These are phyloP conservation scores for Myzus persicae DNA, from an alignment of 1,140 invertebrate species.

Conservation along the genomic window DNA sequence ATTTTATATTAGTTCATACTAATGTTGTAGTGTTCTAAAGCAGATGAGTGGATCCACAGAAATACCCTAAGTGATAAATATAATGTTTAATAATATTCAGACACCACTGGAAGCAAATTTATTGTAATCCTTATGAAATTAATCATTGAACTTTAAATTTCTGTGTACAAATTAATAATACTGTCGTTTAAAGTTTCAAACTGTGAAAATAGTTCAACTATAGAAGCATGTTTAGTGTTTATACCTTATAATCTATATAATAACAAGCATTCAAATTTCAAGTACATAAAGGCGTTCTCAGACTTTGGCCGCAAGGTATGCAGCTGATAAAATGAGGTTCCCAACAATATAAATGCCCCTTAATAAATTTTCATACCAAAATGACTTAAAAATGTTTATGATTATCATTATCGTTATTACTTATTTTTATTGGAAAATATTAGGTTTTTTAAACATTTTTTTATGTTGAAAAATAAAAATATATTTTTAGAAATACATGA, in stretches of 20 bases:
- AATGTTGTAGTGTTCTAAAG: neutral
- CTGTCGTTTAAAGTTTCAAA: neutral
- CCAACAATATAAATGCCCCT: too few species aligned
- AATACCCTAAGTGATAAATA: neutral
- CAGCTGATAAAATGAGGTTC: too few species aligned
- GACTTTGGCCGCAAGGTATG: too few species aligned
- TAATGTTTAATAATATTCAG: neutral
- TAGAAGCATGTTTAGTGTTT: neutral
- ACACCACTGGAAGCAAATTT: neutral
- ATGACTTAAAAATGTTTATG: too few species aligned
- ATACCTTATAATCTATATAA: neutral
- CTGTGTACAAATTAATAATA: neutral
- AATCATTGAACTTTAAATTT: neutral
- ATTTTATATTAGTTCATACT: neutral
- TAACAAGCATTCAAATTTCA: neutral
- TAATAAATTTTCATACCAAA: too few species aligned
- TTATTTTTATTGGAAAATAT: too few species aligned
- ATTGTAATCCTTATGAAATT: neutral
- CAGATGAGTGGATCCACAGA: neutral
- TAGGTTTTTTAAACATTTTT: too few species aligned
- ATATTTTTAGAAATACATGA: too few species aligned
- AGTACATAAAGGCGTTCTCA: neutral
- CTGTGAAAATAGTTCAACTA: neutral
- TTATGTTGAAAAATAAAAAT: too few species aligned
- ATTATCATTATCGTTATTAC: too few species aligned